Conservation (phyloP, 1,140 invertebrate genomes). For the Aporrectodea caliginosa region DNA sequence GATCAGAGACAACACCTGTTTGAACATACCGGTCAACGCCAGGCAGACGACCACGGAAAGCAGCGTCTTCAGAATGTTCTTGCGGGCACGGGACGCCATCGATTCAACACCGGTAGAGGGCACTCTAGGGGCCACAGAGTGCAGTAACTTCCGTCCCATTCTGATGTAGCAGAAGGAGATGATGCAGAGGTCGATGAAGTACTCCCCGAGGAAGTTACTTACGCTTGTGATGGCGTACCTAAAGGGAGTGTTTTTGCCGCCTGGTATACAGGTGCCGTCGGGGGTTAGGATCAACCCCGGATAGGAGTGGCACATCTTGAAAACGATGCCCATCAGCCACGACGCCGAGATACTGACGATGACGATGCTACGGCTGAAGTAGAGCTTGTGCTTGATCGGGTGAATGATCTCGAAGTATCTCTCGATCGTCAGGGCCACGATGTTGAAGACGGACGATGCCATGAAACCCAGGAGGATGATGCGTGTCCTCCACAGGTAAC, state of each 20-base stretch:
- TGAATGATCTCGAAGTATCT: conserved; percentile 24
- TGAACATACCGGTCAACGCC: conserved; percentile 8
- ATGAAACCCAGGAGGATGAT: neutral
- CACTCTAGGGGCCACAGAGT: neutral
- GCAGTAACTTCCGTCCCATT: neutral
- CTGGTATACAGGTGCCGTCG: conserved; percentile 12
- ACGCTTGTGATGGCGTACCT: neutral
- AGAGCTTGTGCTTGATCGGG: conserved; percentile 17
- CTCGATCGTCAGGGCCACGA: conserved; percentile 18
- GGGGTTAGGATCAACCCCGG: neutral
- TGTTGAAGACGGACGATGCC: conserved; percentile 23
- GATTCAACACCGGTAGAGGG: neutral
- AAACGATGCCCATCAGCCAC: conserved; percentile 16
- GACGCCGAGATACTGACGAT: neutral
- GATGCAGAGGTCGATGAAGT: neutral
- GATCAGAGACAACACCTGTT: conserved; percentile 11
- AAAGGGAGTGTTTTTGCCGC: neutral
- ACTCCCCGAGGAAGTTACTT: conserved; percentile 9
- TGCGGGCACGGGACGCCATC: conserved; percentile 9
- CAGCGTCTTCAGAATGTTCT: conserved; percentile 26
- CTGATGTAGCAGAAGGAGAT: conserved; percentile 21
- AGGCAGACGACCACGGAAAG: conserved; percentile 11
- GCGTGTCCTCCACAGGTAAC: neutral
- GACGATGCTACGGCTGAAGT: neutral
- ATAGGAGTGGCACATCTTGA: neutral